Evolutionary conservation across 2,888 invertebrate genomes (phyloP).

Genomic region (Xanthorhoe spadicearia): DNA sequence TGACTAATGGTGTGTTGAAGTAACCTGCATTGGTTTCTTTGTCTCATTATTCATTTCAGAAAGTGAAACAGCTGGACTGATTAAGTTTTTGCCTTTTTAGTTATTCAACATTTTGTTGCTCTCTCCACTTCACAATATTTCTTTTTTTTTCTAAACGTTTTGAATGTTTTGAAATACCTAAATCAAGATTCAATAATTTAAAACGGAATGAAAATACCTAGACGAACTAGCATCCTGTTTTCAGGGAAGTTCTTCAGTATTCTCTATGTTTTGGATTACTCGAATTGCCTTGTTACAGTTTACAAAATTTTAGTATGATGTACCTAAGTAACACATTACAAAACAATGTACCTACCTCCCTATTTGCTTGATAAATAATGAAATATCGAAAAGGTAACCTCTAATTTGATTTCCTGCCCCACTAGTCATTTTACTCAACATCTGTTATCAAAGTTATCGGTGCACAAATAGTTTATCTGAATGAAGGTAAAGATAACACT

Average conservation of each 20-base stretch:
- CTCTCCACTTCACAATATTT: neutral
- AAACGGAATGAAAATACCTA: no score
- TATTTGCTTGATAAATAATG: no score
- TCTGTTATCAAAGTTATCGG: slow-evolving; percentile 16
- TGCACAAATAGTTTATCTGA: slow-evolving; percentile 22
- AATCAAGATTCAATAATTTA: no score
- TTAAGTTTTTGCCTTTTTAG: neutral
- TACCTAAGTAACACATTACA: no score
- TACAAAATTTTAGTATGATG: no score
- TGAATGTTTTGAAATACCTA: no score
- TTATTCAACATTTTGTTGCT: slow-evolving; percentile 4
- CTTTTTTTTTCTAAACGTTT: no score
- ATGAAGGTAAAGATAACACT: slow-evolving; percentile 17
- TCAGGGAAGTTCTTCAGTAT: no score
- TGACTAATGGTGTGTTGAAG: slow-evolving; percentile 35
- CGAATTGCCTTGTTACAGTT: no score
- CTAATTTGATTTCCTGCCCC: neutral
- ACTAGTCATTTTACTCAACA: slow-evolving; percentile 12
- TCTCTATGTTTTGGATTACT: no score
- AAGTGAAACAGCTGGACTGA: neutral
- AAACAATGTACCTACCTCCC: no score
- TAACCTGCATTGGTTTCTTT: slow-evolving; percentile 31
- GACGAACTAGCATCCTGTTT: no score
- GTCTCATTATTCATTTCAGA: neutral
- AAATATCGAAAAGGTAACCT: neutral